phyloP scores from a whole-genome alignment of 2,888 invertebrate genomes.

The Stegophylla sp. region DNA sequence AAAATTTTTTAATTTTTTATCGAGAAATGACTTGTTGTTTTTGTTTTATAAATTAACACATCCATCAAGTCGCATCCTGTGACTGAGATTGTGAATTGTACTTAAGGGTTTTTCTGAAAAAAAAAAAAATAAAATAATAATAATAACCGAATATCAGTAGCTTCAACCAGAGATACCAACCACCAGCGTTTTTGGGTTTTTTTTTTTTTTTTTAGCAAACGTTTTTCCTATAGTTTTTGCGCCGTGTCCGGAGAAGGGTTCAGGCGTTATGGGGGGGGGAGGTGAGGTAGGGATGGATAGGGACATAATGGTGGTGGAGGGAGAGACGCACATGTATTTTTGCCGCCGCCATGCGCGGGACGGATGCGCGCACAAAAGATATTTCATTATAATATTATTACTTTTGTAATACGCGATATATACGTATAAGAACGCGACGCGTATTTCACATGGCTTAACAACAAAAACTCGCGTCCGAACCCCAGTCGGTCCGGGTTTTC shows the following conservation, averaged over 20 bases:
- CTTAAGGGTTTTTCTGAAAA: background rate
- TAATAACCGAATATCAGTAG: too few relatives aligned
- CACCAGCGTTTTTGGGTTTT: background rate
- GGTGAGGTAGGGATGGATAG: background rate
- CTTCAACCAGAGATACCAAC: background rate
- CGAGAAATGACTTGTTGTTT: too few relatives aligned
- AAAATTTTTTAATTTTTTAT: too few relatives aligned
- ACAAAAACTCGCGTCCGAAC: slow-evolving; percentile 11
- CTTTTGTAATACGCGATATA: background rate
- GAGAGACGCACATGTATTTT: too few relatives aligned
- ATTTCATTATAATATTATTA: slow-evolving; percentile 44
- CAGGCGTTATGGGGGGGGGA: background rate
- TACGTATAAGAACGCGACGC: background rate
- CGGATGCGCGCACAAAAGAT: slow-evolving; percentile 9
- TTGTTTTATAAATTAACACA: too few relatives aligned
- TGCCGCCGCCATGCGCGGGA: too few relatives aligned
- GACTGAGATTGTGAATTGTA: too few relatives aligned
- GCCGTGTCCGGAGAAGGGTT: too few relatives aligned
- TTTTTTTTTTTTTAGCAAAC: slow-evolving; percentile 11
- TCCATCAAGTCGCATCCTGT: too few relatives aligned
- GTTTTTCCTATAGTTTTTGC: slow-evolving; percentile 1
- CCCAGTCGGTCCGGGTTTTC: background rate
- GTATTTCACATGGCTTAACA: slow-evolving; percentile 3
- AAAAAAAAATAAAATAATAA: background rate
- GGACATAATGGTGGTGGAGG: background rate